These are phyloP conservation scores for Kudoa iwatai DNA, from an alignment of 30 jellyfish, hydroid and myxozoan species.

Conservation along the genomic window DNA sequence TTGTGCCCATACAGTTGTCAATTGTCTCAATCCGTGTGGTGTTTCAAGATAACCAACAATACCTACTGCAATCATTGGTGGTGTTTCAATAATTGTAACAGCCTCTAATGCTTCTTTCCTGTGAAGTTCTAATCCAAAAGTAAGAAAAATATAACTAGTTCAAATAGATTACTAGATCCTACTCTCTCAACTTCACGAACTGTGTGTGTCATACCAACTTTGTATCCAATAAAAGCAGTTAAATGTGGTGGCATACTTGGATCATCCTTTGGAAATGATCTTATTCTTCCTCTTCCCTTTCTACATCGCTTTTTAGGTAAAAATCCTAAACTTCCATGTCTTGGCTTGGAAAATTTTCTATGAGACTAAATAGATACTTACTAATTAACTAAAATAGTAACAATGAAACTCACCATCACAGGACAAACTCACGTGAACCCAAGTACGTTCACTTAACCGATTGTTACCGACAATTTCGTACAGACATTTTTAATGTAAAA, in stretches of 20 bases:
- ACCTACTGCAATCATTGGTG: constrained; percentile 83
- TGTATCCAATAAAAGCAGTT: constrained; percentile 88
- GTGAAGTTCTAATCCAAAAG: constrained; percentile 15
- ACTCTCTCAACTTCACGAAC: constrained; percentile 84
- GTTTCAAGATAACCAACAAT: constrained; percentile 92
- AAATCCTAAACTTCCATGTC: constrained; percentile 94
- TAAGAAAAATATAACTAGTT: background rate
- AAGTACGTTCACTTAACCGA: no score
- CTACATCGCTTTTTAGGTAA: constrained; percentile 66
- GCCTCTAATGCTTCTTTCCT: constrained; percentile 95
- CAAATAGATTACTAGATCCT: constrained; percentile 28
- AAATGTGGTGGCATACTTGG: constrained; percentile 43
- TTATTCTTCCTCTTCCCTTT: constrained; percentile 54
- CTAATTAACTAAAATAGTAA: no score
- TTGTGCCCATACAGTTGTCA: constrained; percentile 90
- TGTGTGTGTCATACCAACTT: constrained; percentile 97
- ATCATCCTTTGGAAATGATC: constrained; percentile 93
- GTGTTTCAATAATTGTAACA: constrained; percentile 83
- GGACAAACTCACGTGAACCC: no score
- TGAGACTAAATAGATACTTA: no score
- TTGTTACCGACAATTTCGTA: no score
- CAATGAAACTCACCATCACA: no score
- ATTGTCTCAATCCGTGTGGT: constrained; percentile 87
- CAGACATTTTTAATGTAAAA: no score
- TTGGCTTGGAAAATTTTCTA: background rate